A percentile compares a stretch with the other conserved stretches of the same genome.
Evolutionary conservation across 2,113 vertebrate species (phyloP).

Genomic region (Pseudorasbora parva): DNA sequence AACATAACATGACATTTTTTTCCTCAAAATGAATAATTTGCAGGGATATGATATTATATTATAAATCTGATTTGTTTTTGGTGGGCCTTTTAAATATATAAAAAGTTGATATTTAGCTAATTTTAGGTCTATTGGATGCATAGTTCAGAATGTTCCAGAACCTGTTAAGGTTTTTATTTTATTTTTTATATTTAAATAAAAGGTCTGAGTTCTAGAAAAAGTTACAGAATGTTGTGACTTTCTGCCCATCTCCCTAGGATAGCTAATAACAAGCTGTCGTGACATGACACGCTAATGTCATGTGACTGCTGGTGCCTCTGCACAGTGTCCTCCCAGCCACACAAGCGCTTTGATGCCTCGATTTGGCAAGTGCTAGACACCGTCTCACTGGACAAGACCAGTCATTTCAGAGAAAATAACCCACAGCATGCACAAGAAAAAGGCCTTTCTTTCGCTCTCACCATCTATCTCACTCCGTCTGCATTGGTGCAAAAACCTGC

Average conservation of each 20-base stretch:
- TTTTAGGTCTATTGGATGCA: background rate
- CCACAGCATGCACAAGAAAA: constrained; percentile 30
- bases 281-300: constrained; percentile 31
- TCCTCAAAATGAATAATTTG: no score
- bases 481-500: constrained; percentile 7
- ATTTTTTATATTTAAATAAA: background rate
- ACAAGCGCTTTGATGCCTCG: constrained; percentile 36
- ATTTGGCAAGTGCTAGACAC: constrained; percentile 33
- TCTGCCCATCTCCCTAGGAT: constrained; percentile 39
- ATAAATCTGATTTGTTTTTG: no score
- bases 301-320: constrained; percentile 21
- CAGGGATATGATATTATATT: no score
- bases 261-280: constrained; percentile 40
- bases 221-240: constrained; percentile 18
- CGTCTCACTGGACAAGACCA: constrained; percentile 25
- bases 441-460: constrained; percentile 10
- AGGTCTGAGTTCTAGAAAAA: background rate
- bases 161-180: background rate
- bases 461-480: background rate
- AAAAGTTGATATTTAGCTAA: no score
- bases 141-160: background rate
- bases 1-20: no score
- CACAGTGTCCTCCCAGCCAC: constrained; percentile 31
- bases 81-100: no score
- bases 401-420: constrained; percentile 36